Conservation (phyloP, 2,113 vertebrate species). For the Pleuronectes platessa region DNA sequence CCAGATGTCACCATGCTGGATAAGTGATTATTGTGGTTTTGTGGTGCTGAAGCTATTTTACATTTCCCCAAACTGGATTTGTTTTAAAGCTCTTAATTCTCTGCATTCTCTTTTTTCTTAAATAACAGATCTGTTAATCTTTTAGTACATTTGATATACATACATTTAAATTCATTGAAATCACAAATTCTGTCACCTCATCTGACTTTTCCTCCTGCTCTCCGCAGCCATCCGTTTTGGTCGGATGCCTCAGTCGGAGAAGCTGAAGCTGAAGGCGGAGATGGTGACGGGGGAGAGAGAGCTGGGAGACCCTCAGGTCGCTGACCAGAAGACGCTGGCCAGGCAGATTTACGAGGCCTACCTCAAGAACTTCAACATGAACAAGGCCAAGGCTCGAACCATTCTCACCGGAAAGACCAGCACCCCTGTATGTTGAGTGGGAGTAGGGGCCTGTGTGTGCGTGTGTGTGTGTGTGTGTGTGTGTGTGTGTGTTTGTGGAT, state of each 20-base stretch:
- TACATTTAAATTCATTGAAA: too few relatives aligned
- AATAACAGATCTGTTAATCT: neutral
- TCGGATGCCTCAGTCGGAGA: constrained; percentile 97
- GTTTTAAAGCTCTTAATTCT: neutral
- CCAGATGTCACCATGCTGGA: constrained; percentile 9
- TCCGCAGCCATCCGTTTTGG: constrained; percentile 95
- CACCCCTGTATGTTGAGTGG: constrained; percentile 88
- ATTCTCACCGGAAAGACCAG: constrained; percentile 95
- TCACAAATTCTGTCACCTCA: neutral
- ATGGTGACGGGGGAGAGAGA: constrained; percentile 89
- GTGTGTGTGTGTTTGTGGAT: neutral
- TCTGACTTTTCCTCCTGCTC: neutral
- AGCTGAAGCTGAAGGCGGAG: constrained; percentile 96
- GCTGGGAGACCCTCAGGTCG: constrained; percentile 85
- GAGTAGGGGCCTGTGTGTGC: constrained; percentile 29
- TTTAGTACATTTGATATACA: too few relatives aligned
- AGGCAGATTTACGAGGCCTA: constrained; percentile 96
- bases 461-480: constrained; percentile 19
- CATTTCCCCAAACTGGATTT: neutral
- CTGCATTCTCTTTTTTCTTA: neutral
- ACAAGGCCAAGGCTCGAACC: constrained; percentile 95
- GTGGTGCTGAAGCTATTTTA: neutral
- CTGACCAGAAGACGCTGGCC: constrained; percentile 94
- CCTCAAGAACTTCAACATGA: constrained; percentile 99
- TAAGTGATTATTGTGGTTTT: constrained; percentile 7